phyloP scores from a whole-genome alignment of 2,888 invertebrate genomes.

The Himalopsyche tibetana region DNA sequence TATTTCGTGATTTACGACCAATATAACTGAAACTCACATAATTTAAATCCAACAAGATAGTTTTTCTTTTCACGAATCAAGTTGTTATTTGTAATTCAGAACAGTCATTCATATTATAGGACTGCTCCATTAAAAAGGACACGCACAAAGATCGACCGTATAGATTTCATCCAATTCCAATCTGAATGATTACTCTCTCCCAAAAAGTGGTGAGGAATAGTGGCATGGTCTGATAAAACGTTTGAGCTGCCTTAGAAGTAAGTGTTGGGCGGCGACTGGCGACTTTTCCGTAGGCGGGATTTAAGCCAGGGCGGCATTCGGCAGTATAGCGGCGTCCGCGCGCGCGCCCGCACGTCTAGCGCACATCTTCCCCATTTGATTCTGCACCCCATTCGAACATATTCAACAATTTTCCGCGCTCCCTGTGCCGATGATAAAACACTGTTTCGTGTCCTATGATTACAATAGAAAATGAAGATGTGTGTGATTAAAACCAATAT shows the following conservation, averaged over 20 bases:
- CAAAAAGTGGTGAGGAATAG: constrained; percentile 26
- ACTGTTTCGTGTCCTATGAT: not conserved
- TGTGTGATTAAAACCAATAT: not conserved
- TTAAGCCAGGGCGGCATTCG: constrained; percentile 43
- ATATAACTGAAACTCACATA: no score
- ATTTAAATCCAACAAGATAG: no score
- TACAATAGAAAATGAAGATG: not conserved
- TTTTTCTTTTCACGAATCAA: no score
- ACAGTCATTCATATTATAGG: not conserved
- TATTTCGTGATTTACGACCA: no score
- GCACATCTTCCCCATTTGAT: constrained; percentile 68
- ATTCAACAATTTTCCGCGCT: not conserved
- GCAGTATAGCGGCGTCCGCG: constrained; percentile 65
- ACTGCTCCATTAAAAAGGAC: constrained; percentile 26
- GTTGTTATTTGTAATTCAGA: not conserved
- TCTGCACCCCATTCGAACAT: constrained; percentile 66
- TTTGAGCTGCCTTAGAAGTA: constrained; percentile 28
- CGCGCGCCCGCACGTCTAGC: constrained; percentile 71
- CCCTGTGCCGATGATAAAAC: not conserved
- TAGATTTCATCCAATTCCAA: constrained; percentile 26
- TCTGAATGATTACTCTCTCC: constrained; percentile 34
- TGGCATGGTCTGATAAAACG: constrained; percentile 36
- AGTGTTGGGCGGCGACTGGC: constrained; percentile 50
- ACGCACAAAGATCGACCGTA: constrained; percentile 34
- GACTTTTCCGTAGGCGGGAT: constrained; percentile 17